phyloP scores from a whole-genome alignment of 2,797 vertebrate genomes.

The Macrochelys suwanniensis region DNA sequence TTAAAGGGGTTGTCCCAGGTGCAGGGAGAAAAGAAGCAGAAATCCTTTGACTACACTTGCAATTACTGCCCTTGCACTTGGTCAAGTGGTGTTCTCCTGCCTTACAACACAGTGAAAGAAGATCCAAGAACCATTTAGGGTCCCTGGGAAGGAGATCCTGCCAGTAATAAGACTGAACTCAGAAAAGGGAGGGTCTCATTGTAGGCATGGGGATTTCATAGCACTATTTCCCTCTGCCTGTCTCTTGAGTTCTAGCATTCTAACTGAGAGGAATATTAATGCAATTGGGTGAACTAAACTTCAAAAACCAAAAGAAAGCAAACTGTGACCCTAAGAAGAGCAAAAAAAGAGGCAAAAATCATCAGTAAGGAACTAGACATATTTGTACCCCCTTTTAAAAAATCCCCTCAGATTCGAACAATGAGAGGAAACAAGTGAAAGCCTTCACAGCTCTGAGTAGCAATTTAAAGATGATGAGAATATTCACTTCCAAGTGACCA shows the following conservation, averaged over 20 bases:
- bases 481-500: not conserved
- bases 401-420: not conserved
- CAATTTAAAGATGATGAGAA: not conserved
- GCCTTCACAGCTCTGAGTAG: fast-evolving
- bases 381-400: not conserved
- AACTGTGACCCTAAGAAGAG: not conserved
- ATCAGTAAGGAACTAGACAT: not conserved
- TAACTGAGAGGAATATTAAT: fast-evolving
- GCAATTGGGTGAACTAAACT: not conserved
- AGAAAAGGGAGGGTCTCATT: not conserved
- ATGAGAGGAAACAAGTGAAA: not conserved
- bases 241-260: not conserved
- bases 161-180: not conserved
- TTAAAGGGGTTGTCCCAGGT: not conserved
- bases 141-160: not conserved
- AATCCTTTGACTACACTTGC: not conserved
- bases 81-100: not conserved
- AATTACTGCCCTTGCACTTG: not conserved
- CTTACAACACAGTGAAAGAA: not conserved
- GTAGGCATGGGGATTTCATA: not conserved
- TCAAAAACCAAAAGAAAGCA: not conserved
- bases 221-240: not conserved
- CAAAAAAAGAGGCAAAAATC: not conserved
- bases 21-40: not conserved
- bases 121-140: not conserved